Base-by-base conservation (phyloP, 2,888 invertebrate genomes). In the Pyralis farinalis region DNA sequence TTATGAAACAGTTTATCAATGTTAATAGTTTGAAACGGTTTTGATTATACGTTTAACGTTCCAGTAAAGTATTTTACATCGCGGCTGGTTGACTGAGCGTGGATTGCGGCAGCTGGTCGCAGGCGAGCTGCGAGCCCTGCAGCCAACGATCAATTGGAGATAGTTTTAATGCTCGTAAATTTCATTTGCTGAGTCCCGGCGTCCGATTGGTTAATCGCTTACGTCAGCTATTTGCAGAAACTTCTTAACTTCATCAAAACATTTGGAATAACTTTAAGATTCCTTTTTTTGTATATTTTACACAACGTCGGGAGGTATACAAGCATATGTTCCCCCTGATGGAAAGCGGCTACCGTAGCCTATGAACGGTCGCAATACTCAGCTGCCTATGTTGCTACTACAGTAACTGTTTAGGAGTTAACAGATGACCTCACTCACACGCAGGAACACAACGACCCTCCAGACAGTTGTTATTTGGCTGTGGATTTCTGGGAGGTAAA, bases 121-220 rank as follows among this genome's bases (percentile, higher is more conserved):
- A 62, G 60, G 61, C 69, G 63, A 46, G 59, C 65, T 63, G 67
- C 65, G 69, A 76, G 66, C 74, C 72, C 71, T 72, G 67, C 61
- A 74, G 71, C 70, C 67, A 59, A 52, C 71, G 77, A 78, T 81
- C 77, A 74, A 84, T 78, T 75, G 70, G 75, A 85, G 78, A 83
- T 86, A 86, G 86, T 86, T 86, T 83, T 85, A 84, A 86, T 78
- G 78, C 77, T 75, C 82, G 75, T 84, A 85, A 86, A 85, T 86
- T 85, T 82, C 59, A 72, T 81, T 77, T 60, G 63, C 16, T 16
- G 70, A 72, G 69, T 64, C 62, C 55, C 56, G 51, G 5, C 72
- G 71, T 67, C 65, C 75, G 73, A 78, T 77, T 74, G 67, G 76
- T 76, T 78, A 82, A 84, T 84, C 79, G 77, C 69, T 78, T 70